Conservation (phyloP, 2,797 vertebrate genomes). For the Limnodromus scolopaceus region DNA sequence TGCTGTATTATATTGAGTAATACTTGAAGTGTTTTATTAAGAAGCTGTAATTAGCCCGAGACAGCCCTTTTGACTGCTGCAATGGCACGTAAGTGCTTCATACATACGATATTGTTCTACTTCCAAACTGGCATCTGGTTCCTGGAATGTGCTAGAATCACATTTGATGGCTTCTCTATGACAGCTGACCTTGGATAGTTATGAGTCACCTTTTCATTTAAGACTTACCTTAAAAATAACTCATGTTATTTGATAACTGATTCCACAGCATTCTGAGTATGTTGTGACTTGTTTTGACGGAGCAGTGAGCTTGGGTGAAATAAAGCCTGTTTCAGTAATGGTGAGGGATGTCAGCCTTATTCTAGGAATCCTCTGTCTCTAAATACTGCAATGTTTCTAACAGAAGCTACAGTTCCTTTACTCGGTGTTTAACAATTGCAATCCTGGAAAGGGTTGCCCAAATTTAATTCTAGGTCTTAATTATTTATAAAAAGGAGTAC, state of each 20-base stretch:
- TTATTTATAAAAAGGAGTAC: not conserved
- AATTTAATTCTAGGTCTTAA: not conserved
- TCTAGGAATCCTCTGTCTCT: not conserved
- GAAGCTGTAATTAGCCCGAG: not conserved
- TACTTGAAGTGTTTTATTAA: not conserved
- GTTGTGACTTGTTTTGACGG: not conserved
- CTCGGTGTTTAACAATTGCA: not conserved
- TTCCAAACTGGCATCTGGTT: not conserved
- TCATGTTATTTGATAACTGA: not conserved
- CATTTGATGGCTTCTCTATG: not conserved
- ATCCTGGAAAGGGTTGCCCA: not conserved
- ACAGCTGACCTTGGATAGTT: not conserved
- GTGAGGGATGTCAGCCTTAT: not conserved
- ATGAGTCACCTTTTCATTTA: not conserved
- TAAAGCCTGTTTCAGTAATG: not conserved
- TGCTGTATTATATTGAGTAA: not conserved
- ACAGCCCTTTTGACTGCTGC: not conserved
- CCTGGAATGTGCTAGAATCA: not conserved
- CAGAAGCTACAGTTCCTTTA: not conserved
- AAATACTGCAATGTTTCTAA: not conserved
- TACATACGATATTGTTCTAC: not conserved
- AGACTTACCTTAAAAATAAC: not conserved
- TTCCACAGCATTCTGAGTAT: not conserved
- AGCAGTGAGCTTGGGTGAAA: not conserved
- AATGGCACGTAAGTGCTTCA: rapidly evolving